Evolutionary conservation across 1,140 invertebrate genomes (phyloP), one percentile per base, ranked within the genome.

Genomic region (Chrysomallon squamiferum): DNA sequence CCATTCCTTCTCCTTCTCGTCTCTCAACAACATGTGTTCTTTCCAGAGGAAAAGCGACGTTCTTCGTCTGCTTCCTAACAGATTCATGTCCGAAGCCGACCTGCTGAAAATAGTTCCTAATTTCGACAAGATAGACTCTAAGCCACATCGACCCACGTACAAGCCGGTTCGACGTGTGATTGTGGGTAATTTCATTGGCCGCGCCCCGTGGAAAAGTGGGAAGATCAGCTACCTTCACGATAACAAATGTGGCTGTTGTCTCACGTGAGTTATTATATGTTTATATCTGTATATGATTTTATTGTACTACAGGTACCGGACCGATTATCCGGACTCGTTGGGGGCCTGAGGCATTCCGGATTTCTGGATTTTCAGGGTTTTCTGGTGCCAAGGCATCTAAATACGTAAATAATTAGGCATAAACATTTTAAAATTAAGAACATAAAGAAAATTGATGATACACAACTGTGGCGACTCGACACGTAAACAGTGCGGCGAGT

Each of bases 11-110:
- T 18, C 20, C 30, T 35, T 43, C 27, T n/a, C 25, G n/a, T n/a
- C 22, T 22, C 25, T 54, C 22, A 54, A 27, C 11, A 54, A 54
- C 50, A 29, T 29, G 50, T 68, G 66, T 45, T 49, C 52, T 0
- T 18, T 59, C 27, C 18, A 63, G 25, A 47, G 43, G 20, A 59
- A 43, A 25, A 56, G 47, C 29, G 66, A 68, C 33, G 29, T 68
- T 4, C 33, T 35, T 15, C 50, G 60, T n/a, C 41, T 68, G 43
- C 56, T 68, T 15, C 66, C 66, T 25, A 60, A 54, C 15, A 22
- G 27, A 22, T 68, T 68, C 54, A 29, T 68, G 60, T 59, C 66
- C 1, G 66, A 68, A 22, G 30, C 22, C 18, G 66, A 68, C 9
- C 56, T 68, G 43, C 7, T 59, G 41, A 32, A 41, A 0, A 47